Evolutionary conservation across 1,140 invertebrate species (phyloP).

Genomic region (Holcopasites calliopsidis): DNA sequence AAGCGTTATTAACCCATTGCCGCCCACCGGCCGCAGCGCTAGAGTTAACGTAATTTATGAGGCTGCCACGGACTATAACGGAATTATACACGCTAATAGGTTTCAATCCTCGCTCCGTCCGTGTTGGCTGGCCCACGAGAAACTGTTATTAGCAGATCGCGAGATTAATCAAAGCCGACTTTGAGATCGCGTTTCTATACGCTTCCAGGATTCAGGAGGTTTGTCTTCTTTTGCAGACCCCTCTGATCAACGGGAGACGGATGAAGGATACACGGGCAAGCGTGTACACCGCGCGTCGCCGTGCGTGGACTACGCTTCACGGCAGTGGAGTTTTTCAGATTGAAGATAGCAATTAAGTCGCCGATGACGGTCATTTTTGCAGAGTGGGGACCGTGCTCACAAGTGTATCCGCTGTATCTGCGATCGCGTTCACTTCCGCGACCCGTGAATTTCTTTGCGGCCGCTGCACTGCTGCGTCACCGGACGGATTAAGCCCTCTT

Average conservation of each 20-base stretch:
- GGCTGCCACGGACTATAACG: conserved; percentile 9
- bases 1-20: conserved; percentile 57
- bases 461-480: conserved; percentile 12
- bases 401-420: conserved; percentile 14
- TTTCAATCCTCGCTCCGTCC: conserved; percentile 18
- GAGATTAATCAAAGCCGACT: conserved; percentile 47
- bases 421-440: neutral
- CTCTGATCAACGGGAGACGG: neutral
- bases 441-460: conserved; percentile 13
- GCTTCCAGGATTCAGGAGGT: neutral
- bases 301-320: conserved; percentile 13
- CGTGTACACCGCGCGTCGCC: neutral
- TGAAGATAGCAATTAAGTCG: conserved; percentile 41
- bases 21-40: conserved; percentile 18
- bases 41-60: conserved; percentile 26
- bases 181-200: conserved; percentile 8
- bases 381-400: neutral
- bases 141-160: conserved; percentile 33
- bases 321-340: conserved; percentile 33
- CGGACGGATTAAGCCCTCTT: conserved; percentile 1
- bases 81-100: conserved; percentile 48
- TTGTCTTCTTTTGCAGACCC: neutral
- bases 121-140: conserved; percentile 3
- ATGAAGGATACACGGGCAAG: conserved; percentile 2
- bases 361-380: conserved; percentile 35